Evolutionary conservation across 2,888 invertebrate genomes (phyloP).

Genomic region (Aphrophora alni): DNA sequence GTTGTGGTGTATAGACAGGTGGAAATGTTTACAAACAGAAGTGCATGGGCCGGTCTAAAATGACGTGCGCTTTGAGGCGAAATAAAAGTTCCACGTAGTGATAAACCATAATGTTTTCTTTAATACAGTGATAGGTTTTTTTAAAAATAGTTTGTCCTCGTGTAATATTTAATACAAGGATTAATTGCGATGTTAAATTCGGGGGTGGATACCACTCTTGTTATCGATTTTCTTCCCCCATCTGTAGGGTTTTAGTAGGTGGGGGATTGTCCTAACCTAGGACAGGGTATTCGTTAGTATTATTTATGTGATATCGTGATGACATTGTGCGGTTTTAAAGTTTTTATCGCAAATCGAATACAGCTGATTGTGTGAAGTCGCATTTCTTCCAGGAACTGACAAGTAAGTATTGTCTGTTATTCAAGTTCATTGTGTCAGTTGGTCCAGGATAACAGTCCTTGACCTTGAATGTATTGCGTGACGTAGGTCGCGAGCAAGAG

Average conservation of each 20-base stretch:
- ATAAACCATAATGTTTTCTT: not conserved
- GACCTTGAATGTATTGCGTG: conserved; percentile 44
- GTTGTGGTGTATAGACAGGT: not conserved
- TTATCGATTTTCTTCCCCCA: conserved; percentile 6
- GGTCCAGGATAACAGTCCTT: conserved; percentile 24
- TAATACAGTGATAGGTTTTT: not conserved
- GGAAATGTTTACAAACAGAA: conserved; percentile 9
- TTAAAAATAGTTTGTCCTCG: not conserved
- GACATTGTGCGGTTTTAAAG: not conserved
- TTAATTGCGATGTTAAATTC: not conserved
- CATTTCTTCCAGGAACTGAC: not conserved
- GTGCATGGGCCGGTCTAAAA: not conserved
- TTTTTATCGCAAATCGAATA: not conserved
- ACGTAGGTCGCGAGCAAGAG: conserved; percentile 43
- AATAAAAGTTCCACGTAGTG: not conserved
- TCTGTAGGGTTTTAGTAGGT: conserved; percentile 5
- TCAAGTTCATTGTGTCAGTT: conserved; percentile 2
- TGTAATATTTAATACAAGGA: not conserved
- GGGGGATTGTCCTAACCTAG: conserved; percentile 6
- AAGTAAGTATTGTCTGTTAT: not conserved
- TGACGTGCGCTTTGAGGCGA: not conserved
- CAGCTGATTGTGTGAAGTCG: not conserved
- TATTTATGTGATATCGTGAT: conserved; percentile 4
- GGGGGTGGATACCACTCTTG: conserved; percentile 1
- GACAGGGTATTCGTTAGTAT: not conserved